A percentile compares a stretch with the other conserved stretches of the same genome.
These are phyloP conservation scores for Acrossocheilus wenchowensis DNA, from an alignment of 2,797 vertebrate species.

Conservation along the genomic window DNA sequence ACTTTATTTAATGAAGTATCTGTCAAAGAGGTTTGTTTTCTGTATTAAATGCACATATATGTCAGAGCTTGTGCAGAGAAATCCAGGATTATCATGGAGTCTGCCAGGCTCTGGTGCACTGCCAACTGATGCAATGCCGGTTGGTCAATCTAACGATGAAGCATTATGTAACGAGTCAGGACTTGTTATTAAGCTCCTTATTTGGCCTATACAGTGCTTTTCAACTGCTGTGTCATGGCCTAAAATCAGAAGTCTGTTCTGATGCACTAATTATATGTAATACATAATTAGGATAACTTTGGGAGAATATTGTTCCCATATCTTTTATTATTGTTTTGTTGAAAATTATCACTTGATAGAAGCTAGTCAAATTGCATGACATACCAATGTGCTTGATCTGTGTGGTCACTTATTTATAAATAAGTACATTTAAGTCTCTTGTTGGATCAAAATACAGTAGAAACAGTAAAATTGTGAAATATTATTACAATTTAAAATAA, in stretches of 20 bases:
- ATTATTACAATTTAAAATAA: slow-evolving; percentile 6
- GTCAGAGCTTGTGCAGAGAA: slow-evolving; percentile 33
- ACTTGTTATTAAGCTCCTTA: slow-evolving; percentile 14
- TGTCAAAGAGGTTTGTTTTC: background rate
- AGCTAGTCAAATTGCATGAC: background rate
- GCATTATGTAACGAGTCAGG: slow-evolving; percentile 34
- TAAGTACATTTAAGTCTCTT: background rate
- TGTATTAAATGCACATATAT: background rate
- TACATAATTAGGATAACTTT: background rate
- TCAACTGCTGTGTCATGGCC: background rate
- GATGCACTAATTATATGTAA: background rate
- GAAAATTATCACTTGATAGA: background rate
- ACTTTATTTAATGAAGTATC: background rate
- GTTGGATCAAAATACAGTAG: background rate
- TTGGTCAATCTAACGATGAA: slow-evolving; percentile 22
- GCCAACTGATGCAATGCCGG: background rate
- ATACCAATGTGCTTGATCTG: background rate
- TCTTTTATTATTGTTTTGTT: background rate
- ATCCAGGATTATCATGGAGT: slow-evolving; percentile 46
- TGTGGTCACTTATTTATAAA: background rate
- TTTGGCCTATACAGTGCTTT: background rate
- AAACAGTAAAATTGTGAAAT: too few species aligned
- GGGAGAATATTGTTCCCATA: background rate
- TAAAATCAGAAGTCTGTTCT: background rate
- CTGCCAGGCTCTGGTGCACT: slow-evolving; percentile 9